Conservation (phyloP, 1,140 invertebrate species). For the Caenorhabditis brenneri region DNA sequence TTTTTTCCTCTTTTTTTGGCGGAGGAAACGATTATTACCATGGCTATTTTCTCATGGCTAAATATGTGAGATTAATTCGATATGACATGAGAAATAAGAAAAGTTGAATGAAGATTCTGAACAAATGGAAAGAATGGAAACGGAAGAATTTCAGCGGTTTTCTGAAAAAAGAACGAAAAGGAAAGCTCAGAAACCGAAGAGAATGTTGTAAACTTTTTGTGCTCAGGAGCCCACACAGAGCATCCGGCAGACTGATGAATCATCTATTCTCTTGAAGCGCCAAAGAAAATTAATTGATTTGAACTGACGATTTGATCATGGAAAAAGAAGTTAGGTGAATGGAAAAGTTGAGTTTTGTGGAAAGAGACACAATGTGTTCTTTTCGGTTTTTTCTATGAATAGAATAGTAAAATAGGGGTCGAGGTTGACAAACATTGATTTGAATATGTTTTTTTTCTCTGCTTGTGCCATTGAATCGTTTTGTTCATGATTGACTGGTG, state of each 20-base stretch:
- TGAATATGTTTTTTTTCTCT: background rate
- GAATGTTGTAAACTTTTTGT: background rate
- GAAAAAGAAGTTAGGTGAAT: background rate
- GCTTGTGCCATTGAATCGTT: too few relatives aligned
- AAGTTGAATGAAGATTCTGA: background rate
- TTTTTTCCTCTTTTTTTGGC: background rate
- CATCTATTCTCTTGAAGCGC: background rate
- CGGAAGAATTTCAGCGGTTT: background rate
- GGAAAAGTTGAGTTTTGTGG: background rate
- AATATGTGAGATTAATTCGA: background rate
- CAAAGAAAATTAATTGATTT: conserved; percentile 14
- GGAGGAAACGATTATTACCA: conserved; percentile 5
- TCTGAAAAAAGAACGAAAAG: background rate
- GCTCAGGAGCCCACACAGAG: background rate
- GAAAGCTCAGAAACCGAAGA: background rate
- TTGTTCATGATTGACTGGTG: too few relatives aligned
- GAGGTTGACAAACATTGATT: conserved; percentile 30
- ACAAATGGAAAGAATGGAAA: background rate
- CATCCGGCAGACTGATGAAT: conserved; percentile 32
- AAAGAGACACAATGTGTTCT: background rate
- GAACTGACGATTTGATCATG: background rate
- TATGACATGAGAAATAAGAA: conserved; percentile 7
- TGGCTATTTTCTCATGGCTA: background rate
- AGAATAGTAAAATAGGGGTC: conserved; percentile 19
- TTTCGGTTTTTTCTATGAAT: conserved; percentile 15